Evolutionary conservation across 1,140 invertebrate genomes (phyloP).

Genomic region (Sminthurides bifidus): DNA sequence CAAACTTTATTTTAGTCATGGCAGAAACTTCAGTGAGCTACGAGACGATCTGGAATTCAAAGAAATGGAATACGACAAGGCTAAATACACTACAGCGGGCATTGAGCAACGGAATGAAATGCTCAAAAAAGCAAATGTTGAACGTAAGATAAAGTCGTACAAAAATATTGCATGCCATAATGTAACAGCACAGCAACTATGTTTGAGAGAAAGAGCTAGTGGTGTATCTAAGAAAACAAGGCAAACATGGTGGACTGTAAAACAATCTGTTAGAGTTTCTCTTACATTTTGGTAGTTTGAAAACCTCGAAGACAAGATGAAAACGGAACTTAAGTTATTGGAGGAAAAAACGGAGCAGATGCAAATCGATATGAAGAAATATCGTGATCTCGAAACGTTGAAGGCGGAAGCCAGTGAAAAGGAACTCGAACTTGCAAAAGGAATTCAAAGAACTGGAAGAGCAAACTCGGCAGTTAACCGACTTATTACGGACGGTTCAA

Average conservation of each 20-base stretch:
- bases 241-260: too few relatives aligned
- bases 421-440: constrained; percentile 39
- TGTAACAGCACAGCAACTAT: constrained; percentile 1
- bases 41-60: constrained; percentile 47
- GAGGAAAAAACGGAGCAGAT: constrained; percentile 42
- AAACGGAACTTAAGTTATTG: constrained; percentile 40
- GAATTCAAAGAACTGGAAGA: constrained; percentile 39
- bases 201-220: too few relatives aligned
- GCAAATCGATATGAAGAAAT: constrained; percentile 41
- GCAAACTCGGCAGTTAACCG: constrained; percentile 33
- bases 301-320: constrained; percentile 46
- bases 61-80: constrained; percentile 37
- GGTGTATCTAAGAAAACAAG: too few relatives aligned
- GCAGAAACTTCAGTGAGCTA: constrained; percentile 39
- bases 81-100: constrained; percentile 26
- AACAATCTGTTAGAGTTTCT: too few relatives aligned
- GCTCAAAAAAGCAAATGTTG: constrained; percentile 33
- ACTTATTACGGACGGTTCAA: constrained; percentile 32
- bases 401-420: constrained; percentile 40
- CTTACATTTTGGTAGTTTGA: constrained; percentile 39
- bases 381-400: constrained; percentile 41
- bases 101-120: constrained; percentile 31
- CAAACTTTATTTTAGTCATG: constrained; percentile 13
- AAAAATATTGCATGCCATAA: neutral
- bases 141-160: constrained; percentile 32